Conservation (phyloP, 2,888 invertebrate genomes). For the Belgica antarctica region DNA sequence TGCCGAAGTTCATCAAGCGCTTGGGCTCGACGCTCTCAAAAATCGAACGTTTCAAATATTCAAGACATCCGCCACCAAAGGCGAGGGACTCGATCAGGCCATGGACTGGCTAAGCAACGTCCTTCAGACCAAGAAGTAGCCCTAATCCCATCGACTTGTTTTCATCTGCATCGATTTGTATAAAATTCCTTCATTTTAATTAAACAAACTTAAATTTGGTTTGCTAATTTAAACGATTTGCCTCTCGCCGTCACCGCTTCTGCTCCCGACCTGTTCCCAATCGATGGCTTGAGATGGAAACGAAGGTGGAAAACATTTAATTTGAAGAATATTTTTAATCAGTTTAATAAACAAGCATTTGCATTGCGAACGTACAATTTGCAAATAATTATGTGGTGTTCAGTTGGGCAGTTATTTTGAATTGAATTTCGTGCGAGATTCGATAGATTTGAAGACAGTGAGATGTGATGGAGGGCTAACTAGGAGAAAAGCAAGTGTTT, state of each 20-base stretch:
- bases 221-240: too few species aligned
- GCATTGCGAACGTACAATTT: too few species aligned
- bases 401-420: too few species aligned
- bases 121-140: constrained; percentile 66
- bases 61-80: constrained; percentile 97
- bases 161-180: neutral
- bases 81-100: constrained; percentile 96
- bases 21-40: constrained; percentile 91
- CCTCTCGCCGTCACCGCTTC: too few species aligned
- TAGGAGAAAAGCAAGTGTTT: too few species aligned
- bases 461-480: too few species aligned
- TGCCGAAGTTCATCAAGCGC: constrained; percentile 93
- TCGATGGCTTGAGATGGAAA: neutral
- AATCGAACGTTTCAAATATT: constrained; percentile 99
- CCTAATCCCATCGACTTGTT: neutral
- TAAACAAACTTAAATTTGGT: neutral
- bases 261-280: neutral
- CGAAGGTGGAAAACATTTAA: too few species aligned
- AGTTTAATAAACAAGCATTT: neutral
- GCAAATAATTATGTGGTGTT: too few species aligned
- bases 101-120: constrained; percentile 99
- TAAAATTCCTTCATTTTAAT: constrained; percentile 3
- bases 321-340: too few species aligned
- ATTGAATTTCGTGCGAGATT: too few species aligned
- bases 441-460: too few species aligned